These are phyloP conservation scores for Athetis lepigone DNA, from an alignment of 2,888 invertebrate genomes.

Conservation along the genomic window DNA sequence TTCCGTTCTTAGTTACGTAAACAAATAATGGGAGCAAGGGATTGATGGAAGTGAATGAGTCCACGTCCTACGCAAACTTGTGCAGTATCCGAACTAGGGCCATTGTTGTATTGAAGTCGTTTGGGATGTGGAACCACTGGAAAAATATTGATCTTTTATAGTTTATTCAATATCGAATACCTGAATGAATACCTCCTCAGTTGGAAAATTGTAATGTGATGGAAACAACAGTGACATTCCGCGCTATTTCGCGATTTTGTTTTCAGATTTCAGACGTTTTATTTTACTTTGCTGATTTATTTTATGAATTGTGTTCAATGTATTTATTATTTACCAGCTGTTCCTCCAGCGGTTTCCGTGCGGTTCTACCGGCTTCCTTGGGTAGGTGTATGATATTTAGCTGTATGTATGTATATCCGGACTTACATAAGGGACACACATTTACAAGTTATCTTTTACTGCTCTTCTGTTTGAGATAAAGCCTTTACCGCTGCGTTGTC, in stretches of 20 bases:
- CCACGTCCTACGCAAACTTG: conserved; percentile 86
- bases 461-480: too few species aligned
- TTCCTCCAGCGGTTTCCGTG: too few species aligned
- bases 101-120: conserved; percentile 78
- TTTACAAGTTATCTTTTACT: too few species aligned
- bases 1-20: conserved; percentile 72
- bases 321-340: conserved; percentile 5
- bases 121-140: conserved; percentile 67
- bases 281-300: not conserved
- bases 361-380: too few species aligned
- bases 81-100: conserved; percentile 77
- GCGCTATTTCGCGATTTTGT: conserved; percentile 37
- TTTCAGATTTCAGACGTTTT: conserved; percentile 1
- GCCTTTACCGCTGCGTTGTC: too few species aligned
- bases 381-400: too few species aligned
- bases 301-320: not conserved
- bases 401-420: too few species aligned
- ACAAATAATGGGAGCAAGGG: conserved; percentile 85
- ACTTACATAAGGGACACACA: too few species aligned
- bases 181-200: conserved; percentile 59
- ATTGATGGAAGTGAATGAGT: conserved; percentile 84
- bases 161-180: conserved; percentile 71
- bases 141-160: conserved; percentile 76
- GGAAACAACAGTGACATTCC: conserved; percentile 36
- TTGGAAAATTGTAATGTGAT: conserved; percentile 60